These are phyloP conservation scores for Lasioglossum figueresi DNA, from an alignment of 2,888 invertebrate genomes.

Conservation along the genomic window DNA sequence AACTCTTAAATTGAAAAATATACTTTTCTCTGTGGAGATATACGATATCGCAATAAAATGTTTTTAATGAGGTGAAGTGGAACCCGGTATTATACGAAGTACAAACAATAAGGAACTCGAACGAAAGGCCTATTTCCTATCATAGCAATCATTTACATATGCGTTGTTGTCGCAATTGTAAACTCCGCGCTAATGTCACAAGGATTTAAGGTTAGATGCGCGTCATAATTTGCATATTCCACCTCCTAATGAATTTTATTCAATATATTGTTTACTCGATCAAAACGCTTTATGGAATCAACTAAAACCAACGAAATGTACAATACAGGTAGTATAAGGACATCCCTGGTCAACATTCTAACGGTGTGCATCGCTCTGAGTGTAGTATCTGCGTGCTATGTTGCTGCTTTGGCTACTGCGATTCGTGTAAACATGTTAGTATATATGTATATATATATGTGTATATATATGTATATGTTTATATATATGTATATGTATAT, in stretches of 20 bases:
- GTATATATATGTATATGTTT: background rate
- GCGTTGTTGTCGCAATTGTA: slow-evolving; percentile 14
- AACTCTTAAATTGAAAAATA: slow-evolving; percentile 29
- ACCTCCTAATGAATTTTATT: background rate
- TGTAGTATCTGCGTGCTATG: slow-evolving; percentile 68
- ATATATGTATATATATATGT: slow-evolving; percentile 24
- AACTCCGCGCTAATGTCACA: slow-evolving; percentile 42
- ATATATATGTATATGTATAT: background rate
- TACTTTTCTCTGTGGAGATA: slow-evolving; percentile 28
- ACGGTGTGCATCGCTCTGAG: slow-evolving; percentile 22
- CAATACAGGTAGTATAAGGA: slow-evolving; percentile 36
- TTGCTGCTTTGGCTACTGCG: slow-evolving; percentile 63
- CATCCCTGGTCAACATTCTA: slow-evolving; percentile 31
- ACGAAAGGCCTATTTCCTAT: background rate
- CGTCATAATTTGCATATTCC: slow-evolving; percentile 36
- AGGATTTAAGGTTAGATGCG: slow-evolving; percentile 62
- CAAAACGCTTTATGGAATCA: slow-evolving; percentile 21
- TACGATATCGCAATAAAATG: slow-evolving; percentile 22
- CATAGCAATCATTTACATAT: slow-evolving; percentile 18
- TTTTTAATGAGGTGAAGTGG: slow-evolving; percentile 45
- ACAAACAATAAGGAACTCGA: slow-evolving; percentile 11
- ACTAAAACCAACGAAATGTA: slow-evolving; percentile 17
- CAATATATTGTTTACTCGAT: background rate
- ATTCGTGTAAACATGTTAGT: slow-evolving; percentile 74
- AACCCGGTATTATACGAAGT: slow-evolving; percentile 25